Evolutionary conservation across 2,113 vertebrate species (phyloP).

Genomic region (Acrocephalus kingi): DNA sequence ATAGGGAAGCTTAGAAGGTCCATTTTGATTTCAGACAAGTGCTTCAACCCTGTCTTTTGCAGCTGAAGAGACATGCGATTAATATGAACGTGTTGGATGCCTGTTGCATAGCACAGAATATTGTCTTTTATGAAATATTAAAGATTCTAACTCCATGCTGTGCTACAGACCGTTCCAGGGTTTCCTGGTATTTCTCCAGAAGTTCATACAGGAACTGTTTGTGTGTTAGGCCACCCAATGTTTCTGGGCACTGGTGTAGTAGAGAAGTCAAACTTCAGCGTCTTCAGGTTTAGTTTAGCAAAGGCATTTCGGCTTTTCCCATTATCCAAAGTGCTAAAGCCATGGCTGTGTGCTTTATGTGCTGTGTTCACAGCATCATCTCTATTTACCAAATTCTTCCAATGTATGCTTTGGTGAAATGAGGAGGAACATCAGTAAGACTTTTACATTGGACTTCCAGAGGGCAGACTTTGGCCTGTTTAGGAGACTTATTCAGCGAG

Average conservation of each 20-base stretch:
- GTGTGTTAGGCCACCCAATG: background rate
- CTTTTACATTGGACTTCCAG: background rate
- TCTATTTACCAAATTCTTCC: background rate
- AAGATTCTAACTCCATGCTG: background rate
- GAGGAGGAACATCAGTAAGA: background rate
- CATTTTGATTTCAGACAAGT: background rate
- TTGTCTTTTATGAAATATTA: background rate
- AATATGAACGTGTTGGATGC: background rate
- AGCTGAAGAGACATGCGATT: background rate
- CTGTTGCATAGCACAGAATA: background rate
- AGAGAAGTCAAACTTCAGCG: background rate
- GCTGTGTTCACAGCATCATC: background rate
- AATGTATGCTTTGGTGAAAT: background rate
- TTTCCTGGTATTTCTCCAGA: background rate
- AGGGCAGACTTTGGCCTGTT: background rate
- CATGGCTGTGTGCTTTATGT: rapidly evolving
- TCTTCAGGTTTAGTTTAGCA: background rate
- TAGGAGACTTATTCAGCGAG: background rate
- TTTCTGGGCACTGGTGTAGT: background rate
- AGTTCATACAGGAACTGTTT: background rate
- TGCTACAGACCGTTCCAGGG: background rate
- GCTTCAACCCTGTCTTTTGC: background rate
- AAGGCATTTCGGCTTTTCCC: background rate
- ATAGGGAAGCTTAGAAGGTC: background rate
- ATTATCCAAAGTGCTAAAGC: background rate